phyloP scores from a whole-genome alignment of 1,140 invertebrate genomes.

The Trachymyrmex septentrionalis region DNA sequence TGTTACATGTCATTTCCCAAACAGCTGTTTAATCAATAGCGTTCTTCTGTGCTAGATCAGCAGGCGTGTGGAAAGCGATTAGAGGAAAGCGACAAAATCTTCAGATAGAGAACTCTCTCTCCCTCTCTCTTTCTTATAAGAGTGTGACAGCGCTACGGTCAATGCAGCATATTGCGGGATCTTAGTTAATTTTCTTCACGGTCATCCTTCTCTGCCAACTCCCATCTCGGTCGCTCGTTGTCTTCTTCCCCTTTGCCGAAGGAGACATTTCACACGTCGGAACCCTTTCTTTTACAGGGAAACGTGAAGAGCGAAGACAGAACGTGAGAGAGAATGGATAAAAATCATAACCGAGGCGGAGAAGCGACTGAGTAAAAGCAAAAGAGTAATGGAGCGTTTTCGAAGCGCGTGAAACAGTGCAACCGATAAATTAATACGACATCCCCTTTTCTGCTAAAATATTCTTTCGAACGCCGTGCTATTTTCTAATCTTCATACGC shows the following conservation, averaged over 20 bases:
- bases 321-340: conserved; percentile 21
- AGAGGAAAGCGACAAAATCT: conserved; percentile 13
- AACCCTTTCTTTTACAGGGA: conserved; percentile 22
- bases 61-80: conserved; percentile 22
- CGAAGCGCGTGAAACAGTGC: neutral
- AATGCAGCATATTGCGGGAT: conserved; percentile 81
- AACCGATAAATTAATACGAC: conserved; percentile 40
- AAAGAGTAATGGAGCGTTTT: neutral
- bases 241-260: conserved; percentile 41
- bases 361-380: neutral
- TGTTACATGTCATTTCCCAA: neutral
- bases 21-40: conserved; percentile 24
- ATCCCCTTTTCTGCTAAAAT: conserved; percentile 16
- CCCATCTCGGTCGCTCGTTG: conserved; percentile 41
- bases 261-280: conserved; percentile 26
- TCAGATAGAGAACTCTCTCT: neutral
- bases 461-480: conserved; percentile 17
- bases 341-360: conserved; percentile 29
- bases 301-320: conserved; percentile 28
- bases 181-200: conserved; percentile 80
- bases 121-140: neutral
- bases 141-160: conserved; percentile 60
- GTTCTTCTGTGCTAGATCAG: conserved; percentile 7
- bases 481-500: conserved; percentile 56
- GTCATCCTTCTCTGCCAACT: conserved; percentile 23